phyloP scores from a whole-genome alignment of 2,888 invertebrate species.

The Barypeithes pellucidus region DNA sequence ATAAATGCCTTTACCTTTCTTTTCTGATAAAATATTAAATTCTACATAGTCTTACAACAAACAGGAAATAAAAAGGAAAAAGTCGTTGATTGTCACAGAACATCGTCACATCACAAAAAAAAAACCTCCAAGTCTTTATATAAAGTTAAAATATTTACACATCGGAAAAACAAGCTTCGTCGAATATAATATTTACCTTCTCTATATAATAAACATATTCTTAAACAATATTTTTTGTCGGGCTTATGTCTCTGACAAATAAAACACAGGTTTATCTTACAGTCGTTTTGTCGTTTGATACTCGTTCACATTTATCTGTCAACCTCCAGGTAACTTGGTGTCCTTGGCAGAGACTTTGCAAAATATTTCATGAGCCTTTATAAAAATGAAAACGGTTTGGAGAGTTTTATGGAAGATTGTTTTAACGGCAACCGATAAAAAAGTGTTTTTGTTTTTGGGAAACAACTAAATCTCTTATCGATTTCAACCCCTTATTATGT shows the following conservation, averaged over 20 bases:
- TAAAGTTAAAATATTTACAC: not conserved
- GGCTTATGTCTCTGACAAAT: slow-evolving; percentile 20
- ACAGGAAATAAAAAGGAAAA: not conserved
- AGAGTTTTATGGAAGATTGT: not conserved
- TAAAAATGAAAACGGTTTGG: slow-evolving; percentile 17
- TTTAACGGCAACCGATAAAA: slow-evolving; percentile 1
- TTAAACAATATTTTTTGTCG: slow-evolving; percentile 20
- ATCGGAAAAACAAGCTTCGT: not conserved
- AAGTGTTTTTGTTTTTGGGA: too few species aligned
- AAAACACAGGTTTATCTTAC: slow-evolving; percentile 36
- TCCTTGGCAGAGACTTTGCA: slow-evolving; percentile 30
- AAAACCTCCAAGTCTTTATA: not conserved
- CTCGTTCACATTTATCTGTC: slow-evolving; percentile 36
- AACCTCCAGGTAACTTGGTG: slow-evolving; percentile 35
- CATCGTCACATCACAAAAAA: not conserved
- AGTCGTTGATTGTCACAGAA: not conserved
- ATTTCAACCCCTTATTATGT: too few species aligned
- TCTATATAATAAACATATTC: slow-evolving; percentile 25
- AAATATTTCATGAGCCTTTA: slow-evolving; percentile 28
- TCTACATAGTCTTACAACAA: not conserved
- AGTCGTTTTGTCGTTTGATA: slow-evolving; percentile 35
- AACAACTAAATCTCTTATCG: too few species aligned
- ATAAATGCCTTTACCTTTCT: too few species aligned
- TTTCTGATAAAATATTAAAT: not conserved
- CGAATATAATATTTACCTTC: slow-evolving; percentile 1